Conservation (phyloP, 92 coral and sea anemone genomes). For the Diadumene lineata region DNA sequence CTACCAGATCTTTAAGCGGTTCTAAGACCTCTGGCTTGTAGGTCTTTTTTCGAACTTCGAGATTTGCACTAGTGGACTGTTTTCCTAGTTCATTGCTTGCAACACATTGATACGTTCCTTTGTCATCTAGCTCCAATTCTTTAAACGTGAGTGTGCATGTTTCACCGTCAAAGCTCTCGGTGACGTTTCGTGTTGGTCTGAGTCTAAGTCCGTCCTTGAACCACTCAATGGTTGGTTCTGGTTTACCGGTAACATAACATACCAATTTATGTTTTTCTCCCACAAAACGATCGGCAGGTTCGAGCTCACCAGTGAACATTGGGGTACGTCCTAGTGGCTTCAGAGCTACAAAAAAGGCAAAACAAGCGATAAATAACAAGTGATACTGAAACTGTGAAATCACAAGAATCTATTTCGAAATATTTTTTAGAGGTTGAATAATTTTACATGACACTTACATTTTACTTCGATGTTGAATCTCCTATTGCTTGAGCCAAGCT, state of each 20-base stretch:
- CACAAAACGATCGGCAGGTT: constrained; percentile 47
- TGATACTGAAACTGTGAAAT: no score
- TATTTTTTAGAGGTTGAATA: no score
- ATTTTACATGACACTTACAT: constrained; percentile 21
- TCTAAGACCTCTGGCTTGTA: constrained; percentile 70
- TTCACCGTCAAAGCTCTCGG: constrained; percentile 31
- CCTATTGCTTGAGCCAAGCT: constrained; percentile 57
- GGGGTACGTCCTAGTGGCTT: constrained; percentile 50
- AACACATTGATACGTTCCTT: constrained; percentile 60
- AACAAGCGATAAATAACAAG: no score
- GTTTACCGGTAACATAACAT: constrained; percentile 59
- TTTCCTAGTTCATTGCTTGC: constrained; percentile 53
- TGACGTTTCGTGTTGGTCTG: constrained; percentile 48
- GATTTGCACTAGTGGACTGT: constrained; percentile 56
- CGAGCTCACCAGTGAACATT: constrained; percentile 22
- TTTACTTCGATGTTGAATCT: constrained; percentile 54
- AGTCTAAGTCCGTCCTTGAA: constrained; percentile 53
- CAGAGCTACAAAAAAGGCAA: constrained; percentile 45
- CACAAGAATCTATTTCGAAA: no score
- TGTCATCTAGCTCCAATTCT: constrained; percentile 35
- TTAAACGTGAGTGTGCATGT: constrained; percentile 27
- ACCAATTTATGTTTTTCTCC: constrained; percentile 63
- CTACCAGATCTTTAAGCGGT: constrained; percentile 71
- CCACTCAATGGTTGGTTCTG: constrained; percentile 70
- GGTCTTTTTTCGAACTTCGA: constrained; percentile 47